Base-by-base conservation (phyloP, 2,888 invertebrate species). In the Thumatha senex region DNA sequence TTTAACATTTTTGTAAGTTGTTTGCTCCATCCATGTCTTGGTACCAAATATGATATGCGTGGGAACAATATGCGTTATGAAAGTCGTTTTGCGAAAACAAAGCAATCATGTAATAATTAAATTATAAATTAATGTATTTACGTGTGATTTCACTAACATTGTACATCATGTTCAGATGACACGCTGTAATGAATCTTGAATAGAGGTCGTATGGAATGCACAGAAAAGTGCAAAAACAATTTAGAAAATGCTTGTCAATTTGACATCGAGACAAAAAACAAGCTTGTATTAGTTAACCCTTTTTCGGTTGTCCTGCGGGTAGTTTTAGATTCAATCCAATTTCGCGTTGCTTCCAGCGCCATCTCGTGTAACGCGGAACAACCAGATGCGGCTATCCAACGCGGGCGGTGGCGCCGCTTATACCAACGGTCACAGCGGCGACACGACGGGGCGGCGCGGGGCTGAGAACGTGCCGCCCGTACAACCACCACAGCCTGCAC, bases 381-480 rank as follows among this genome's bases (percentile, higher is more conserved):
- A 92, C 63, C 92, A 89, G 80, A 84, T 86, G 86, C 85, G 93
- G 42, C 76, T 91, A 66, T 93, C 93, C 56, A 93, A 93, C 67
- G 92, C 92, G 63, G 84, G 89, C 65, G 85, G 90, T 44, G 42
- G 42, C 18, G 30, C 35, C 12, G 82, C 88, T 55, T 89, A 93
- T 69, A 87, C 93, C 47, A 93, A 94, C 72, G 93, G 93, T 1
- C 93, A 93, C 76, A 91, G 92, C 47, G 92, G 92, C 30, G 93
- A 93, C 73, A 92, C 92, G 51, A 93, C 93, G 43, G 92, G 92
- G 51, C 89, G 93, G 49, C 89, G 93, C 40, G 93, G 93, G 68
- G 83, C 93, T 0, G 94, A 94, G 81, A 94, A 94, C 75, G 93
- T 94, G 69, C 94, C 94, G 47, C 93, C 86, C 91, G 49, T 80